Evolutionary conservation across 1,140 invertebrate species (phyloP).

Genomic region (Ceratosolen fusciceps): DNA sequence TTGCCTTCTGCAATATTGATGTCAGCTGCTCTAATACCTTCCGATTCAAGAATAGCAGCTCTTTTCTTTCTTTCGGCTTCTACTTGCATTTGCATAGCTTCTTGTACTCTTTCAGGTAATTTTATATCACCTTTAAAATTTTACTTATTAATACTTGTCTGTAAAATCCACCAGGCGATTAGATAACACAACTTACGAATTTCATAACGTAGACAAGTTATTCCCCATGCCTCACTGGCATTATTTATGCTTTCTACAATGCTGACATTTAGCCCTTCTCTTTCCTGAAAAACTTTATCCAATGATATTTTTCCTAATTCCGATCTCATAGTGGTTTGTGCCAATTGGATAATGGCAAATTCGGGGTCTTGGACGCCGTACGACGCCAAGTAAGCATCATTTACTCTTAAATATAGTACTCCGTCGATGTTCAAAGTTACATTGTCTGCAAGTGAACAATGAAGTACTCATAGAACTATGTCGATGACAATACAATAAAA

Average conservation of each 20-base stretch:
- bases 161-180: background rate
- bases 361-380: slow-evolving; percentile 99
- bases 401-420: slow-evolving; percentile 94
- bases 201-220: slow-evolving; percentile 97
- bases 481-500: too few relatives aligned
- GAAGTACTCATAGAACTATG: too few relatives aligned
- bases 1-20: slow-evolving; percentile 99
- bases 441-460: slow-evolving; percentile 79
- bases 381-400: slow-evolving; percentile 94
- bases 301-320: slow-evolving; percentile 98
- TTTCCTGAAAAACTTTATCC: slow-evolving; percentile 96
- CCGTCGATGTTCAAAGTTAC: slow-evolving; percentile 97
- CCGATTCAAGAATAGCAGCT: slow-evolving; percentile 96
- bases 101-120: slow-evolving; percentile 92
- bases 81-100: slow-evolving; percentile 99
- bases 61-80: slow-evolving; percentile 97
- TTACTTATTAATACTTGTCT: background rate
- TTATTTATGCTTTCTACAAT: slow-evolving; percentile 99
- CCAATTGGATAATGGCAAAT: slow-evolving; percentile 98
- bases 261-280: slow-evolving; percentile 94
- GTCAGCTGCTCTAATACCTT: slow-evolving; percentile 93
- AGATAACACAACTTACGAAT: slow-evolving; percentile 82
- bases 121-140: slow-evolving; percentile 86
- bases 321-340: slow-evolving; percentile 99
- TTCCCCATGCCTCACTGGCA: slow-evolving; percentile 97